A percentile compares a stretch with the other conserved stretches of the same genome.
Conservation (phyloP, 2,888 invertebrate species). For the Drosophila silvestris region DNA sequence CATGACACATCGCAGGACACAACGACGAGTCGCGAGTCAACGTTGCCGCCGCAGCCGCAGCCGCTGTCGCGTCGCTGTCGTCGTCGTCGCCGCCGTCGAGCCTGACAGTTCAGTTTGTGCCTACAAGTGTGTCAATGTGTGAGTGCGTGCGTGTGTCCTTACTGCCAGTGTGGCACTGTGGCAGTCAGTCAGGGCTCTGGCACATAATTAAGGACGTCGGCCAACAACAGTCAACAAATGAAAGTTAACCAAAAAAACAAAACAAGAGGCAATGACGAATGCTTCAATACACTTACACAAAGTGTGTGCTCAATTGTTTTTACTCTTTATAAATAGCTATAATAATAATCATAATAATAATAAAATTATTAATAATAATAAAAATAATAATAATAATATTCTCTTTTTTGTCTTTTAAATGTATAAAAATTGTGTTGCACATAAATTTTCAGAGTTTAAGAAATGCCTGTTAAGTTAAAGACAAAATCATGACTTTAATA, state of each 20-base stretch:
- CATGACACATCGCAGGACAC: conserved; percentile 70
- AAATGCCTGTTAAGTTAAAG: neutral
- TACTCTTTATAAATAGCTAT: neutral
- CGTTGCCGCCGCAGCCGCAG: conserved; percentile 20
- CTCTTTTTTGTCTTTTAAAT: too few species aligned
- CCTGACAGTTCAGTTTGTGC: conserved; percentile 56
- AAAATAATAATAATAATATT: neutral
- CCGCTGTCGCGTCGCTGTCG: conserved; percentile 5
- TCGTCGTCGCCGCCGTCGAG: conserved; percentile 23
- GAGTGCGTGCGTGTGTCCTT: conserved; percentile 42
- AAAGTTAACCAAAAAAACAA: conserved; percentile 18
- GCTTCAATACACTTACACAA: conserved; percentile 25
- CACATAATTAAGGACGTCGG: conserved; percentile 77
- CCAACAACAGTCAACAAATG: conserved; percentile 60
- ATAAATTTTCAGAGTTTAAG: neutral
- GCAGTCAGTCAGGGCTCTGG: conserved; percentile 78
- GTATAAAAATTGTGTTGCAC: too few species aligned
- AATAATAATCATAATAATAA: neutral
- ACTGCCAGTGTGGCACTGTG: conserved; percentile 68
- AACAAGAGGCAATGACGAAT: neutral
- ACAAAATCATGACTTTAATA: neutral
- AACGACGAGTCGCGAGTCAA: conserved; percentile 53
- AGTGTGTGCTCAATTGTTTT: neutral
- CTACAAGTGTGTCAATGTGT: conserved; percentile 44
- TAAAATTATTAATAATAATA: neutral